phyloP scores from a whole-genome alignment of 1,140 invertebrate genomes.

The Drosophila biarmipes region DNA sequence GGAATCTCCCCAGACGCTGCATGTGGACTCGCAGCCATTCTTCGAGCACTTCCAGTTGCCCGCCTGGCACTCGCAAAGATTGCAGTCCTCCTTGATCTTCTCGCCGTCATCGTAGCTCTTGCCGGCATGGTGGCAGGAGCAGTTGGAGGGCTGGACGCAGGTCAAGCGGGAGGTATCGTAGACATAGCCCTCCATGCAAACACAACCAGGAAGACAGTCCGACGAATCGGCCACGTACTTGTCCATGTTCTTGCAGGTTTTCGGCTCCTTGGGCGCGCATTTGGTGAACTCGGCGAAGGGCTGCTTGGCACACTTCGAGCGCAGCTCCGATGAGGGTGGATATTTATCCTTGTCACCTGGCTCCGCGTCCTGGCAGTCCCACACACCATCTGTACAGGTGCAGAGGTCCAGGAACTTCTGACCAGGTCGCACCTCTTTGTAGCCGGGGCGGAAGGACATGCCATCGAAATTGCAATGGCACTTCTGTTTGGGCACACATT shows the following conservation, averaged over 20 bases:
- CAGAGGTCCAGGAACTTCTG: slow-evolving; percentile 89
- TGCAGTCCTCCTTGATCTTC: slow-evolving; percentile 92
- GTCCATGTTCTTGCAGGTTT: slow-evolving; percentile 94
- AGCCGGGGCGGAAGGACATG: slow-evolving; percentile 90
- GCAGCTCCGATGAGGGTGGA: slow-evolving; percentile 87
- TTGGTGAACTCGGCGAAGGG: slow-evolving; percentile 90
- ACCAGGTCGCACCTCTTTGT: slow-evolving; percentile 89
- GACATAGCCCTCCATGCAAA: slow-evolving; percentile 91
- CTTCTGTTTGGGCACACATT: slow-evolving; percentile 90
- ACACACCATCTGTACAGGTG: slow-evolving; percentile 90
- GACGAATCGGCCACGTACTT: slow-evolving; percentile 84
- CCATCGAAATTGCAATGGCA: slow-evolving; percentile 92
- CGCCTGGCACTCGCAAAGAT: slow-evolving; percentile 89
- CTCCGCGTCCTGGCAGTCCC: slow-evolving; percentile 89
- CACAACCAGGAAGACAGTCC: slow-evolving; percentile 91
- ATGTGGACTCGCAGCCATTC: slow-evolving; percentile 88
- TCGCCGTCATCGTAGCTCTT: slow-evolving; percentile 91
- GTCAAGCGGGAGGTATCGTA: slow-evolving; percentile 88
- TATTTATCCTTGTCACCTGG: slow-evolving; percentile 87
- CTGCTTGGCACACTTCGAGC: slow-evolving; percentile 86
- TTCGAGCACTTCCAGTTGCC: slow-evolving; percentile 90
- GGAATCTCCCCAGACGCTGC: slow-evolving; percentile 93
- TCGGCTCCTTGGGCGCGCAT: slow-evolving; percentile 90
- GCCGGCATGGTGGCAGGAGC: slow-evolving; percentile 95
- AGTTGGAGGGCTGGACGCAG: slow-evolving; percentile 89